Base-by-base conservation (phyloP, 2,797 vertebrate genomes). In the Pseudotriccus pelzelni region DNA sequence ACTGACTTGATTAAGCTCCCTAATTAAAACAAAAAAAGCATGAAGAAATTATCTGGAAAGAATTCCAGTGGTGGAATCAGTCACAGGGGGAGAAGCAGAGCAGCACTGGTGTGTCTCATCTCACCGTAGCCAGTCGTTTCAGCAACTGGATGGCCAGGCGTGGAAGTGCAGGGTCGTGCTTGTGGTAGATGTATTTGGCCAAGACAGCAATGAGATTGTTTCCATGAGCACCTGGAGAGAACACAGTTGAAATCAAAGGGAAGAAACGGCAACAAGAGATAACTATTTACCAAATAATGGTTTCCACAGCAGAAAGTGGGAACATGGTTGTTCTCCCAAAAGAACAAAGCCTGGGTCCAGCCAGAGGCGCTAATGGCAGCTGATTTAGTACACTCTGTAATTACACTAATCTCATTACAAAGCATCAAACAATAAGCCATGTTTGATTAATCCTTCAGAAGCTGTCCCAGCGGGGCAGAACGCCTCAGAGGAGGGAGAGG, bases 131-230 rank as follows among this genome's bases (percentile, higher is more conserved):
- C 21, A 99, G 98, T 47, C 99, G 98, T 95, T 99, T 99, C 37
- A 99, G 98, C 90, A 99, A 97, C 84, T 99, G 99, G 95, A 99
- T 99, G 37, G 99, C 99, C 34, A 99, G 98, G 53, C 99, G 98
- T 4, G 99, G 99, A 86, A 99, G 97, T 0, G 99, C 99, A 2
- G 99, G 99, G 95, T 99, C 99, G 0, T 99, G 99, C 83, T 98
- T 99, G 96, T 99, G 99, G 97, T 99, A 99, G 95, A 99, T 99
- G 36, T 99, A 99, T 91, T 99, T 99, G 75, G 99, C 99, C 95
- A 99, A 94, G 70, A 99, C 99, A 1, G 99, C 98, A 30, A 99
- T 99, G 78, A 99, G 98, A 78, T 99, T 99, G 97, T 98, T 99
- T 78, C 99, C 98, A 14, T 99, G 99, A 79, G 99, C 99, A 39